Base-by-base conservation (phyloP, 37 sponge, comb jelly and placozoan genomes). In the Cliona cf. orientalis region DNA sequence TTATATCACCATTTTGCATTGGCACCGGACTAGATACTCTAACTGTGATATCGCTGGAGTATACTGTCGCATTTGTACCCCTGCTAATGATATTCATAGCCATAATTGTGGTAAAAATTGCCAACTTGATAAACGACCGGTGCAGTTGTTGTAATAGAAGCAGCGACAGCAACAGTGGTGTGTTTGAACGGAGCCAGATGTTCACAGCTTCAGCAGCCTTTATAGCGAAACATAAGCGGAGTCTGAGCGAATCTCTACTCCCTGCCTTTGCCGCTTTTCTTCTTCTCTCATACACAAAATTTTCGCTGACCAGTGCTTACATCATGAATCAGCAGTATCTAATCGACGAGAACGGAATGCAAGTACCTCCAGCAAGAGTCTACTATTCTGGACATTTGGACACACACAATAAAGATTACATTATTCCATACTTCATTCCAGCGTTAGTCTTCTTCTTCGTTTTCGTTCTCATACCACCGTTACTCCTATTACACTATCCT, bases 191-290 rank as follows among this genome's bases (percentile, higher is more conserved):
- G 19, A 28, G 2, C 14, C 23, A 12, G 29, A 12, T 44, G 36
- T 28, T 9, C 9, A 14, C 53, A 49, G n/a, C n/a, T n/a, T n/a
- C n/a, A n/a, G n/a, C n/a, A n/a, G n/a, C n/a, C n/a, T n/a, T 49
- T 49, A 49, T 49, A 62, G 5, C 7, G 37, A 31, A 7, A n/a
- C 29, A 21, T 38, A 56, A 40, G 23, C 5, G 35, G 46, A 77
- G 25, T 5, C 2, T 67, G 5, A 49, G 34, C 0, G 33, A 59
- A 9, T 17, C 71, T 11, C 29, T 70, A 1, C 71, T 80, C 1
- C 81, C 33, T 53, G 87, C 80, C 32, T 72, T 86, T 44, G 79
- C 80, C 0, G 74, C 87, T 3, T 79, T 86, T 36, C 29, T 86
- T 31, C 73, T 86, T 2, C 69, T 86, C 3, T 80, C 87, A 7